phyloP scores from a whole-genome alignment of 1,140 invertebrate species.

The Dreissena rostriformis region DNA sequence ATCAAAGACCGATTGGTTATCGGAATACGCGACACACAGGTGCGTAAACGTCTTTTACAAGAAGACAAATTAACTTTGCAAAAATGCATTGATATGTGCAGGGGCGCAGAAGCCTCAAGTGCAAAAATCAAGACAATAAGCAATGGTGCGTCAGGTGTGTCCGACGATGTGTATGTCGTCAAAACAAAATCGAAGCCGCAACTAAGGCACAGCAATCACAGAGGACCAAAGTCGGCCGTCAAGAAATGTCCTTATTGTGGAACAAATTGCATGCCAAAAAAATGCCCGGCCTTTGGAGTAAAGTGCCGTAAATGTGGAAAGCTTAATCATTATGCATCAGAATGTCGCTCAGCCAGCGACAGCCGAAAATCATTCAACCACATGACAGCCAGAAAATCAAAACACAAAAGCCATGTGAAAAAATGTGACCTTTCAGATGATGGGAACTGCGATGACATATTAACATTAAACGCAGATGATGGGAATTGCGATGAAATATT shows the following conservation, averaged over 20 bases:
- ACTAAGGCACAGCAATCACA: neutral
- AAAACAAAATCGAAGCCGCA: neutral
- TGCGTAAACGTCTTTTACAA: slow-evolving; percentile 16
- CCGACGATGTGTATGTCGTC: slow-evolving; percentile 1
- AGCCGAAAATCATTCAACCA: no score
- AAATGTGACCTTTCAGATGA: neutral
- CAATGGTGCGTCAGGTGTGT: neutral
- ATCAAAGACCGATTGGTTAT: slow-evolving; percentile 13
- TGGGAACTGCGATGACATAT: neutral
- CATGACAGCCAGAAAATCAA: neutral
- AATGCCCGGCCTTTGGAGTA: slow-evolving; percentile 1
- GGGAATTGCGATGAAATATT: no score
- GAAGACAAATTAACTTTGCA: slow-evolving; percentile 20
- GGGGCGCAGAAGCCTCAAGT: neutral
- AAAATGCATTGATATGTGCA: slow-evolving; percentile 26
- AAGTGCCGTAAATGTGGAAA: slow-evolving; percentile 30
- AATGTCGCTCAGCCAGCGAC: slow-evolving; percentile 9
- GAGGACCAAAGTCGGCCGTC: neutral
- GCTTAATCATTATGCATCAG: slow-evolving; percentile 13
- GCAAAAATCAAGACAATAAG: slow-evolving; percentile 3
- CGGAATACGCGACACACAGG: neutral
- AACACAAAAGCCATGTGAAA: neutral
- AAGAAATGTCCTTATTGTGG: slow-evolving; percentile 34
- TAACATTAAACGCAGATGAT: neutral
- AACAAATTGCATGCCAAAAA: neutral